These are phyloP conservation scores for Ladona fulva DNA, from an alignment of 1,140 invertebrate genomes.

Conservation along the genomic window DNA sequence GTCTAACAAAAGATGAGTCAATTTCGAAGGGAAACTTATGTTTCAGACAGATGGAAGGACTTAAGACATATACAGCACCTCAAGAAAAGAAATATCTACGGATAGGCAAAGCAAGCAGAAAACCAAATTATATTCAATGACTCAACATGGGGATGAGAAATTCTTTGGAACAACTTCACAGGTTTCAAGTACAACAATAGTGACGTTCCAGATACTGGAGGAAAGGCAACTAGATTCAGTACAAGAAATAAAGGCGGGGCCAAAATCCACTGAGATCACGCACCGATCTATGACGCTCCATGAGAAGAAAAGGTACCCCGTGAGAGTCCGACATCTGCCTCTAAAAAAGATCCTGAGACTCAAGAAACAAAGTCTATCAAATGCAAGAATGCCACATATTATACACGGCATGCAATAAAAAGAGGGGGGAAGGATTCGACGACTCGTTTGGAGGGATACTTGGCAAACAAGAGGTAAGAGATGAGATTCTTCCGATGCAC, in stretches of 20 bases:
- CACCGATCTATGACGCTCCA: not conserved
- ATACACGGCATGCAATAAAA: not conserved
- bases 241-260: not conserved
- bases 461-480: too few relatives aligned
- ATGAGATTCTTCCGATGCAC: too few relatives aligned
- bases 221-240: too few relatives aligned
- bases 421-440: not conserved
- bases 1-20: too few relatives aligned
- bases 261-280: not conserved
- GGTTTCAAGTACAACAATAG: not conserved
- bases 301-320: not conserved
- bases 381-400: slow-evolving; percentile 1
- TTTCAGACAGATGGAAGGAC: too few relatives aligned
- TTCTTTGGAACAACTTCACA: not conserved
- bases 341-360: not conserved
- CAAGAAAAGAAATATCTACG: not conserved
- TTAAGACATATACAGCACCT: too few relatives aligned
- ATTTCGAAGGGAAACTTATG: too few relatives aligned
- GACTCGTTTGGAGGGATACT: too few relatives aligned
- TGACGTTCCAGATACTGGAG: not conserved
- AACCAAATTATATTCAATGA: not conserved
- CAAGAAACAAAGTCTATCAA: not conserved
- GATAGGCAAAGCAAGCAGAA: not conserved
- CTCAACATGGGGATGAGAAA: not conserved
- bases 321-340: not conserved